Percentiles rank a stretch among this genome's conserved stretches.
Conservation (phyloP, 2,797 vertebrate species). For the Megalops cyprinoides region DNA sequence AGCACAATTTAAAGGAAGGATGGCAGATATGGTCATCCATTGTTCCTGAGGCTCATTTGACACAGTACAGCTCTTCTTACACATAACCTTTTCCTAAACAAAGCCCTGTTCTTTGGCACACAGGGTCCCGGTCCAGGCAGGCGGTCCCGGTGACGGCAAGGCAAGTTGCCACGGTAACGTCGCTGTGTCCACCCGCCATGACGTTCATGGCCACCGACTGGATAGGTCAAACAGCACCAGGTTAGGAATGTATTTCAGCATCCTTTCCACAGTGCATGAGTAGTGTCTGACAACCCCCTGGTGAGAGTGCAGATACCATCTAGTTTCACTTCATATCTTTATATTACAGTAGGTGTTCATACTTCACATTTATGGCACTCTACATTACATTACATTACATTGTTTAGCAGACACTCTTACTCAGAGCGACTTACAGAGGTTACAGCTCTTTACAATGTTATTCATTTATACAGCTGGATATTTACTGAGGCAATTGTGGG, state of each 20-base stretch:
- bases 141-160: neutral
- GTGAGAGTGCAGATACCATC: too few relatives aligned
- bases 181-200: neutral
- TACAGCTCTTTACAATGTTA: too few relatives aligned
- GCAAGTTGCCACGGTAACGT: neutral
- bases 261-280: too few relatives aligned
- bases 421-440: too few relatives aligned
- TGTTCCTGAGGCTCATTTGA: neutral
- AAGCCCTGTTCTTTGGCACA: neutral
- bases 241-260: neutral
- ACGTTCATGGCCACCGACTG: slow-evolving; percentile 3
- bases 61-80: neutral
- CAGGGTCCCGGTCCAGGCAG: neutral
- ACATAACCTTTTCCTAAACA: neutral
- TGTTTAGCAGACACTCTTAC: too few relatives aligned
- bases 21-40: neutral
- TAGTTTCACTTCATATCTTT: too few relatives aligned
- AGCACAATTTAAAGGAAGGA: neutral
- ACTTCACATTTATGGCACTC: neutral
- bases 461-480: too few relatives aligned
- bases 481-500: too few relatives aligned
- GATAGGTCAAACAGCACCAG: neutral
- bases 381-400: neutral
- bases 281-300: too few relatives aligned
- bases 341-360: neutral